Base-by-base conservation (phyloP, 30 jellyfish, hydroid and myxozoan species). In the Mastigias papua region DNA sequence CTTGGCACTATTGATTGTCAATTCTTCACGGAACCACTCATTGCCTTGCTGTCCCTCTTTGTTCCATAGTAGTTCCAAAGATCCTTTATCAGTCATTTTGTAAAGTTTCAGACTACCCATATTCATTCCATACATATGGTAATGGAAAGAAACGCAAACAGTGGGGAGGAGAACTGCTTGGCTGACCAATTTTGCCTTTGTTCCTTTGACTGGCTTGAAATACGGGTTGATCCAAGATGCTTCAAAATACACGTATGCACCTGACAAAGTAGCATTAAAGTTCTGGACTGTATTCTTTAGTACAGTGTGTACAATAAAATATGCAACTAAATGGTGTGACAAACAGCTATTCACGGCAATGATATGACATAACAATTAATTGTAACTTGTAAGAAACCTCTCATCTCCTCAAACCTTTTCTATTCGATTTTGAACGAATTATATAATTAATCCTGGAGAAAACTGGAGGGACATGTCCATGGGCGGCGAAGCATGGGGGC, bases 71-170 rank as follows among this genome's bases (percentile, higher is more conserved):
- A 29, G 70, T 22, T 78, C 75, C 15, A 32, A 54, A 11, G 69
- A 64, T 21, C 49, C 69, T 0, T 48, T 80, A 0, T 73, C 88
- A 16, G 33, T 25, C 48, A 34, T 31, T n/a, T n/a, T 42, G 61
- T 10, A 34, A 23, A 87, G 77, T n/a, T 61, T 76, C 8, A 87
- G 64, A 1, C 81, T 25, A 17, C 90, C 91, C 73, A 69, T 66
- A 16, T 54, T 69, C 13, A 63, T 80, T 10, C 98, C 98, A 62
- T 31, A 78, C 98, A 93, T 93, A 70, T 93, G 98, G 63, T 93
- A 93, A 23, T 86, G 75, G 74, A 93, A 88, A 1, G 89, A 69
- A 48, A 93, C 37, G 61, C 98, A 93, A 0, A 81, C 88, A 0
- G 65, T 37, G 20, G 96, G 78, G n/a, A 90, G 81, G 26, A 77